A percentile compares a stretch with the other conserved stretches of the same genome.
phyloP scores from a whole-genome alignment of 2,797 vertebrate genomes.

The Takifugu ocellatus region DNA sequence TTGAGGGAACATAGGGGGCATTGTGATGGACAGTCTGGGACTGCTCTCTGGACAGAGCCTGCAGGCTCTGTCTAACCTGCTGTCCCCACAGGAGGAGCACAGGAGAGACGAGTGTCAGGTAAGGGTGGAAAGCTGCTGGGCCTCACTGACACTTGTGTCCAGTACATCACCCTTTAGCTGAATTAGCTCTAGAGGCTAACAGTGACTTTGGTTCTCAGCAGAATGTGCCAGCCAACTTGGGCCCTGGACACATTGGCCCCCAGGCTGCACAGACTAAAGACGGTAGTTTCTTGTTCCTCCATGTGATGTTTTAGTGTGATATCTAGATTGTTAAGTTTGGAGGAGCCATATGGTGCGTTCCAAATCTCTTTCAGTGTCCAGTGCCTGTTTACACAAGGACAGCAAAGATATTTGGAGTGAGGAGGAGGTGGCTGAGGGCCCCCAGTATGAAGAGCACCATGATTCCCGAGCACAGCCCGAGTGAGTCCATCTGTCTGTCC shows the following conservation, averaged over 20 bases:
- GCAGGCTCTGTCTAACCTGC: slow-evolving; percentile 62
- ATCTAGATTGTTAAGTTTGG: neutral
- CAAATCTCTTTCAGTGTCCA: slow-evolving; percentile 26
- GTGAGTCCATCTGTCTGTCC: slow-evolving; percentile 46
- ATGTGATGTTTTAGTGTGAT: neutral
- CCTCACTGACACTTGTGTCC: neutral
- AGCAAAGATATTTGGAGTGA: slow-evolving; percentile 72
- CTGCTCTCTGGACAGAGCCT: slow-evolving; percentile 45
- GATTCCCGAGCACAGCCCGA: slow-evolving; percentile 74
- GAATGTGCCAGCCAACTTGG: slow-evolving; percentile 34
- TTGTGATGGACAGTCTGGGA: slow-evolving; percentile 53
- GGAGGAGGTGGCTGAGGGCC: slow-evolving; percentile 72
- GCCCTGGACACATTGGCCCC: slow-evolving; percentile 67
- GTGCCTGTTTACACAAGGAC: slow-evolving; percentile 32
- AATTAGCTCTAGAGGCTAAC: neutral
- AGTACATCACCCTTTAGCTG: neutral
- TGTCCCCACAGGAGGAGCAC: slow-evolving; percentile 38
- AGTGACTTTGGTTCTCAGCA: slow-evolving; percentile 19
- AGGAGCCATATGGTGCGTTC: neutral
- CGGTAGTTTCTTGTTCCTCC: slow-evolving; percentile 28
- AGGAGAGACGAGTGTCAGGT: slow-evolving; percentile 43
- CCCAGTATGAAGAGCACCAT: slow-evolving; percentile 67
- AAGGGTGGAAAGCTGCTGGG: slow-evolving; percentile 8
- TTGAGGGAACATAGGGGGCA: too few species aligned
- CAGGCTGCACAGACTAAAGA: slow-evolving; percentile 29